phyloP scores from a whole-genome alignment of 1,140 invertebrate genomes.

The Dendroctonus ponderosae region DNA sequence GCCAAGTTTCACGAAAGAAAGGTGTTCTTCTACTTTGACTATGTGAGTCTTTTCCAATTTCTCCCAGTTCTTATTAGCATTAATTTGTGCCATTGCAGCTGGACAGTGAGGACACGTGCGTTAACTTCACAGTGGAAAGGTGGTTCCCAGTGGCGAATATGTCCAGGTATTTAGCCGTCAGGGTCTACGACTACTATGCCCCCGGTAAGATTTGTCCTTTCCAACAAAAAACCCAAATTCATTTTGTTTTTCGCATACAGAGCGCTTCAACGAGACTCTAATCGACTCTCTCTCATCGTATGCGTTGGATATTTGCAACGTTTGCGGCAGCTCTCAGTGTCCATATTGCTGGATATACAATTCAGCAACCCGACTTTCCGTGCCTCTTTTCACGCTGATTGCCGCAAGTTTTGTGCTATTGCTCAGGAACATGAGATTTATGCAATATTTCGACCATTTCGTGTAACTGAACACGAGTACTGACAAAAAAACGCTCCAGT shows the following conservation, averaged over 20 bases:
- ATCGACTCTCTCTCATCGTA: conserved; percentile 88
- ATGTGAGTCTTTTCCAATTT: conserved; percentile 61
- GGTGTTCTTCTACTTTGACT: conserved; percentile 93
- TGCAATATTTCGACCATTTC: not conserved
- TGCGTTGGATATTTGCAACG: conserved; percentile 91
- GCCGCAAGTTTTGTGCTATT: conserved; percentile 29
- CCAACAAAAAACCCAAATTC: not conserved
- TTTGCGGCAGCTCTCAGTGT: conserved; percentile 97
- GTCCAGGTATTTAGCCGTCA: conserved; percentile 85
- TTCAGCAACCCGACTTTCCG: conserved; percentile 54
- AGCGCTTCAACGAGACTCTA: conserved; percentile 91
- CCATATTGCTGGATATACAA: conserved; percentile 94
- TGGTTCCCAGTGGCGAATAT: conserved; percentile 97
- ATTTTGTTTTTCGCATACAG: conserved; percentile 57
- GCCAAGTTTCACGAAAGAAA: conserved; percentile 80
- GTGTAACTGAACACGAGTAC: not conserved
- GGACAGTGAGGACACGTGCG: conserved; percentile 78
- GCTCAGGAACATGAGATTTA: conserved; percentile 5
- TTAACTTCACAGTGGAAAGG: conserved; percentile 88
- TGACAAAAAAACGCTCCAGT: no score
- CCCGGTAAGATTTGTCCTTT: conserved; percentile 66
- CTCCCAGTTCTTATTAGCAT: not conserved
- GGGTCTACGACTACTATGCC: conserved; percentile 95
- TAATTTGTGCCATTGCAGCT: conserved; percentile 57
- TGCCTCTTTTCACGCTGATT: conserved; percentile 46